phyloP scores from a whole-genome alignment of 2,888 invertebrate genomes.

The Pocota personata region DNA sequence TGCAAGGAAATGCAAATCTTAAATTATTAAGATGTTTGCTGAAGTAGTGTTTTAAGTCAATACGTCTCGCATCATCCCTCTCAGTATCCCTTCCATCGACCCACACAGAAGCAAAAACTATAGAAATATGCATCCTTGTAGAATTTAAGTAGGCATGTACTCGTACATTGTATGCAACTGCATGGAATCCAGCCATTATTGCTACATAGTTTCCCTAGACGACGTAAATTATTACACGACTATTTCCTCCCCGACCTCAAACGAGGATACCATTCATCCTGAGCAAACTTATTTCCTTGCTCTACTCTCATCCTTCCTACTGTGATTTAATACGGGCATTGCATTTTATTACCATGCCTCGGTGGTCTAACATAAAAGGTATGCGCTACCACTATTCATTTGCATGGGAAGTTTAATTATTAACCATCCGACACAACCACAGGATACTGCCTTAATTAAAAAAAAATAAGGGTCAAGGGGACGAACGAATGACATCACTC shows the following conservation, averaged over 20 bases:
- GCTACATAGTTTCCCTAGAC: neutral
- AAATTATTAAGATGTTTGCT: too few relatives aligned
- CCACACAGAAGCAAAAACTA: too few relatives aligned
- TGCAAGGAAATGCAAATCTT: too few relatives aligned
- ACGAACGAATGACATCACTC: neutral
- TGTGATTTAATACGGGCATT: conserved; percentile 21
- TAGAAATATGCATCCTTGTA: too few relatives aligned
- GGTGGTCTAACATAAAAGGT: conserved; percentile 1
- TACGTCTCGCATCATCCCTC: too few relatives aligned
- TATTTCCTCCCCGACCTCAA: neutral
- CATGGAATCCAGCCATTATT: too few relatives aligned
- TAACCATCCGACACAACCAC: neutral
- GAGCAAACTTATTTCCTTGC: neutral
- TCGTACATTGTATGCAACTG: too few relatives aligned
- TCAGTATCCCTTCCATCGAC: too few relatives aligned
- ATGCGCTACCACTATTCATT: conserved; percentile 13
- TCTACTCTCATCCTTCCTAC: neutral
- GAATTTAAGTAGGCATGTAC: too few relatives aligned
- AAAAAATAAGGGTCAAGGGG: neutral
- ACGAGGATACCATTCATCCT: neutral
- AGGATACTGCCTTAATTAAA: neutral
- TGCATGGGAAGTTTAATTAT: conserved; percentile 23
- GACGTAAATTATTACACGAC: neutral
- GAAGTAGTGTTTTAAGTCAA: too few relatives aligned
- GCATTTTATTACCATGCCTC: conserved; percentile 27